Percentiles rank a stretch among this genome's conserved stretches.
Conservation (phyloP, 2,113 vertebrate species). For the Pseudorhombus dupliciocellatus region DNA sequence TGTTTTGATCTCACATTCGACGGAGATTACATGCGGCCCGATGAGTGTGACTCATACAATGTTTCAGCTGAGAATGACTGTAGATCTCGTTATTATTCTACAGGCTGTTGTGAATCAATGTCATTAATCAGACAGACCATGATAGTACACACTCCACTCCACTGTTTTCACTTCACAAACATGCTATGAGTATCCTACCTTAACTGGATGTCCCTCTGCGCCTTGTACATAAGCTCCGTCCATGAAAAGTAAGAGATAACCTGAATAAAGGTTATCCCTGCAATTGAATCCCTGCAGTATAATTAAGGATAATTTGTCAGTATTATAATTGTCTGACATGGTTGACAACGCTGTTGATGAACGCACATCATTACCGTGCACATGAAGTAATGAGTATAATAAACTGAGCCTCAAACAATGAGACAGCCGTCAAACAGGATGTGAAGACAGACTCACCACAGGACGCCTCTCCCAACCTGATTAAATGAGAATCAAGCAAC, state of each 20-base stretch:
- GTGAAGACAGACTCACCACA: conserved; percentile 45
- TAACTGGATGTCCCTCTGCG: no score
- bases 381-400: conserved; percentile 22
- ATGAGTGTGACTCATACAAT: not conserved
- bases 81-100: not conserved
- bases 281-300: no score
- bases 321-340: not conserved
- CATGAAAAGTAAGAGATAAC: no score
- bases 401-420: conserved; percentile 9
- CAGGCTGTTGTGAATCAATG: not conserved
- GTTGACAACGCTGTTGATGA: not conserved
- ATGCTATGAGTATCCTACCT: no score
- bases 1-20: conserved; percentile 12
- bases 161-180: not conserved
- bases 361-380: not conserved
- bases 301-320: not conserved
- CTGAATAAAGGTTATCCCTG: no score
- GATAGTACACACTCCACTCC: not conserved
- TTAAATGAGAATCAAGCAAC: conserved; percentile 47
- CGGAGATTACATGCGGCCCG: conserved; percentile 15
- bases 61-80: not conserved
- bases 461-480: conserved; percentile 40
- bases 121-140: not conserved
- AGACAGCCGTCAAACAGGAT: conserved; percentile 42
- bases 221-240: no score